phyloP scores from a whole-genome alignment of 2,888 invertebrate genomes.

The Uropetala carovei region DNA sequence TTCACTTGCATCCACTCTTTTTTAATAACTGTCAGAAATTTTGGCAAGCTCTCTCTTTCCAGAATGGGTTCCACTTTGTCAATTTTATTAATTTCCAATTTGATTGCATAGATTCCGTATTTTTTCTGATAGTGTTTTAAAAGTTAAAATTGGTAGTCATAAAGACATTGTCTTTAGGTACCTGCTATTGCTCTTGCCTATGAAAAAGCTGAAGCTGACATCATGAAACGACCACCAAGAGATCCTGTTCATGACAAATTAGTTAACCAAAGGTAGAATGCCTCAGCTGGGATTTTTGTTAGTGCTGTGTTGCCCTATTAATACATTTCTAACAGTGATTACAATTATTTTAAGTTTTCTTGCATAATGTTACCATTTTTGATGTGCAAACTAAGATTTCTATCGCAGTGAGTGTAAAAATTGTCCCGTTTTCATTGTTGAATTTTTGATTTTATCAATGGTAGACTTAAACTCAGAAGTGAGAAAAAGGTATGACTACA shows the following conservation, averaged over 20 bases:
- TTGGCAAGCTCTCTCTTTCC: background rate
- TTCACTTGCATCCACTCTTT: background rate
- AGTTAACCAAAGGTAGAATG: conserved; percentile 97
- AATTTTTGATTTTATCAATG: conserved; percentile 47
- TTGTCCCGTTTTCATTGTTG: conserved; percentile 26
- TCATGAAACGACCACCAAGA: conserved; percentile 99
- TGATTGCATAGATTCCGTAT: conserved; percentile 65
- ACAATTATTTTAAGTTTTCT: background rate
- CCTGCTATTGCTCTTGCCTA: conserved; percentile 99
- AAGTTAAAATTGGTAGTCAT: conserved; percentile 66
- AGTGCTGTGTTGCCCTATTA: conserved; percentile 66
- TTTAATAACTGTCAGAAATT: background rate
- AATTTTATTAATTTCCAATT: conserved; percentile 20
- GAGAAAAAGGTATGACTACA: conserved; percentile 14
- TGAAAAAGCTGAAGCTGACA: conserved; percentile 99
- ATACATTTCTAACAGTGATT: conserved; percentile 43
- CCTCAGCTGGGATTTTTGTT: conserved; percentile 67
- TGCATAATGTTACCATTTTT: conserved; percentile 1
- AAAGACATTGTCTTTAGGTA: conserved; percentile 84
- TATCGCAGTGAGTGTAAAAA: conserved; percentile 41
- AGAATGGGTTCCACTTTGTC: conserved; percentile 32
- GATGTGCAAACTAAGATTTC: background rate
- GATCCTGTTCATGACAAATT: conserved; percentile 98
- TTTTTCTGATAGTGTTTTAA: conserved; percentile 65
- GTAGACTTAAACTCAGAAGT: background rate